These are phyloP conservation scores for Poeciliopsis paucimaculata DNA, from an alignment of 2,797 vertebrate genomes.

Conservation along the genomic window DNA sequence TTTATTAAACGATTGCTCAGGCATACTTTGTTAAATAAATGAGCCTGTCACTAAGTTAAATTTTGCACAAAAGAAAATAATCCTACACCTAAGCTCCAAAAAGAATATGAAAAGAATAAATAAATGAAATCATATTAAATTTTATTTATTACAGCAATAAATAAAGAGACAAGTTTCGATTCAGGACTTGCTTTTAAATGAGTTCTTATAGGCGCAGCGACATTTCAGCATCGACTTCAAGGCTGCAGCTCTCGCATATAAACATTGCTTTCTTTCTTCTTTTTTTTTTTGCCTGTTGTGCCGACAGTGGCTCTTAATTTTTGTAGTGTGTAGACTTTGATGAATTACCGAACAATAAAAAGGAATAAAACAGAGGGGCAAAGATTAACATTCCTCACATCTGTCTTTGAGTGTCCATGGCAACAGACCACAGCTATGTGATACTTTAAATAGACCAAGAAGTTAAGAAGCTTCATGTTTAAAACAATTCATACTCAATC, in stretches of 20 bases:
- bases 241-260: conserved; percentile 44
- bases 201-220: conserved; percentile 6
- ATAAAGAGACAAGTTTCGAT: not conserved
- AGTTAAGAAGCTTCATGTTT: conserved; percentile 14
- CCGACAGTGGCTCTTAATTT: conserved; percentile 30
- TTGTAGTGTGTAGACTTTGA: conserved; percentile 24
- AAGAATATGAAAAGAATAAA: not conserved
- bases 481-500: conserved; percentile 6
- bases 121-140: not conserved
- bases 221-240: conserved; percentile 8
- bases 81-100: not conserved
- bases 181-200: not conserved
- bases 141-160: not conserved
- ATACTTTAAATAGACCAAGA: conserved; percentile 44
- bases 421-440: conserved; percentile 53
- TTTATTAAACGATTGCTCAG: not conserved
- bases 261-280: conserved; percentile 30
- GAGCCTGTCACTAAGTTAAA: not conserved
- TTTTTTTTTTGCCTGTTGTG: conserved; percentile 32
- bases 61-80: not conserved
- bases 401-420: conserved; percentile 64
- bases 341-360: conserved; percentile 23
- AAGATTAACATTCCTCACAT: conserved; percentile 44
- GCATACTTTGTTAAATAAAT: conserved; percentile 1
- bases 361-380: conserved; percentile 21